phyloP scores from a whole-genome alignment of 2,113 vertebrate species.

The Apteryx mantelli region DNA sequence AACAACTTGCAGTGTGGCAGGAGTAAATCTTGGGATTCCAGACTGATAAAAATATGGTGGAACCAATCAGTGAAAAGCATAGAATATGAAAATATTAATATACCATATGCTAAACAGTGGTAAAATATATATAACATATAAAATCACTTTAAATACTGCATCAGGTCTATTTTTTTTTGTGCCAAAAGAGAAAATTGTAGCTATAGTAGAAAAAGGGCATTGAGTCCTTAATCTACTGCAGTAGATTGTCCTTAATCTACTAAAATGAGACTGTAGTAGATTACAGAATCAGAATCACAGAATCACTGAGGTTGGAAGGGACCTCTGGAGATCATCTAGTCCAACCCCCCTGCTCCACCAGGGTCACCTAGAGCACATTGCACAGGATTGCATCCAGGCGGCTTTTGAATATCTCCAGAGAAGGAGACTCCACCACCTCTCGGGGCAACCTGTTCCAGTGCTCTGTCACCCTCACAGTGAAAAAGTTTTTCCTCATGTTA shows the following conservation, averaged over 20 bases:
- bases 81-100: background rate
- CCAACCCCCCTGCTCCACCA: no score
- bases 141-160: background rate
- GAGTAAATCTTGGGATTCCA: background rate
- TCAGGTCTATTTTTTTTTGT: background rate
- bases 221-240: background rate
- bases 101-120: background rate
- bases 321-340: no score
- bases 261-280: background rate
- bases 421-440: no score
- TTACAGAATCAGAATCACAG: no score
- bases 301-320: no score
- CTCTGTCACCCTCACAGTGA: no score
- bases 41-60: background rate
- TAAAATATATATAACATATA: background rate
- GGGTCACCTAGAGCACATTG: no score
- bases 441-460: no score
- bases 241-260: background rate
- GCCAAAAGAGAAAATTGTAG: background rate
- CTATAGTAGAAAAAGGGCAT: background rate
- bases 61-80: background rate
- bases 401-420: no score
- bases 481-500: no score
- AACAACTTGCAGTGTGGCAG: background rate
- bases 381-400: no score